phyloP scores from a whole-genome alignment of 2,113 vertebrate genomes.

The Lontra canadensis region DNA sequence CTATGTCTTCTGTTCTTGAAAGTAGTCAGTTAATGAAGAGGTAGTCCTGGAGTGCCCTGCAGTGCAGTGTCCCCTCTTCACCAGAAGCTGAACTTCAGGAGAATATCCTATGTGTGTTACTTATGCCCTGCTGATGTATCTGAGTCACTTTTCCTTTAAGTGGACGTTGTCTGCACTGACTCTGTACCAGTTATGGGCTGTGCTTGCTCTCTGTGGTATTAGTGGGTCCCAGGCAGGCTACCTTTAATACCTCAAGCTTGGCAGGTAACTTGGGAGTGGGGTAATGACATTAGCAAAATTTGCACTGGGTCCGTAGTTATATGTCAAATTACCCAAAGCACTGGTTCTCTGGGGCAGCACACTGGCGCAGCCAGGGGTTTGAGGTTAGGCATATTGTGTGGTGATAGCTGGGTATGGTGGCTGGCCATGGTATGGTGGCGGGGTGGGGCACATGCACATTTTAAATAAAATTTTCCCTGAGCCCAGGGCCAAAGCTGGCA shows the following conservation, averaged over 20 bases:
- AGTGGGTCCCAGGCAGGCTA: background rate
- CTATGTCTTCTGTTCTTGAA: background rate
- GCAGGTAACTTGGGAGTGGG: background rate
- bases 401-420: background rate
- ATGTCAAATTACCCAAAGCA: background rate
- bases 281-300: background rate
- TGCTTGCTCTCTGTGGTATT: background rate
- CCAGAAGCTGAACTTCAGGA: background rate
- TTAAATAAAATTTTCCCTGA: background rate
- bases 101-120: background rate
- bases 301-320: background rate
- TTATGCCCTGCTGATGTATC: background rate
- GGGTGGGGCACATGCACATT: background rate
- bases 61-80: background rate
- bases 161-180: background rate
- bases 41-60: background rate
- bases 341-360: background rate
- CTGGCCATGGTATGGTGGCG: background rate
- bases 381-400: background rate
- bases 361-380: background rate
- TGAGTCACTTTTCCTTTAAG: background rate
- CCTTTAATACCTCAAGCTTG: background rate
- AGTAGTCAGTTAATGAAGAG: background rate
- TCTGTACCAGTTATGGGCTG: background rate
- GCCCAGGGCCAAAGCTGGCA: background rate